A percentile compares a stretch with the other conserved stretches of the same genome.
Evolutionary conservation across 2,797 vertebrate species (phyloP).

Genomic region (Leucoraja ocellata): DNA sequence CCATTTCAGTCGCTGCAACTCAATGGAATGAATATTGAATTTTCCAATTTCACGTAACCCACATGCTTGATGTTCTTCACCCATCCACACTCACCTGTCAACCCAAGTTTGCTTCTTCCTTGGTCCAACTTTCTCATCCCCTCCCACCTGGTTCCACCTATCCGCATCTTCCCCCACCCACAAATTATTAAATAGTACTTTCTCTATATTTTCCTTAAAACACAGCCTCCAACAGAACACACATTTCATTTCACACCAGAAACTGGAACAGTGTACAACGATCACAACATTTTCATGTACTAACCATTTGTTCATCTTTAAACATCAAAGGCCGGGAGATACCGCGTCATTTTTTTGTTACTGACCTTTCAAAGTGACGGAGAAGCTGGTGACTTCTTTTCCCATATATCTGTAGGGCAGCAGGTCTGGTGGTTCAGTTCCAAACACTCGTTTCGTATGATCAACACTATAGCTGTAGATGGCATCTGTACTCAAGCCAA

Average conservation of each 20-base stretch:
- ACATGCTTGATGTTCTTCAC: too few species aligned
- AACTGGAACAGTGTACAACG: neutral
- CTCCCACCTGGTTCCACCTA: too few species aligned
- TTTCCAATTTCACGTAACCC: too few species aligned
- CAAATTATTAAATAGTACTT: neutral
- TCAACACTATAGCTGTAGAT: conserved; percentile 78
- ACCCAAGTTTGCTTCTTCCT: too few species aligned
- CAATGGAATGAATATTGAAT: too few species aligned
- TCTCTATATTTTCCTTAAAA: neutral
- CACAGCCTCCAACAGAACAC: neutral
- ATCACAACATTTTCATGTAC: neutral
- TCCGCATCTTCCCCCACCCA: too few species aligned
- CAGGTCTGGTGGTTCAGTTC: conserved; percentile 66
- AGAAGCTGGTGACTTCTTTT: conserved; percentile 59
- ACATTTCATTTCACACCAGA: neutral
- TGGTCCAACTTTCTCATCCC: too few species aligned
- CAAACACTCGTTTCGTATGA: conserved; percentile 71
- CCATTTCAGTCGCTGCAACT: too few species aligned
- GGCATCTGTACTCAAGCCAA: conserved; percentile 81
- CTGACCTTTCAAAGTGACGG: conserved; percentile 80
- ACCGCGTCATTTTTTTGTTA: neutral
- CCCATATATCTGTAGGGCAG: conserved; percentile 65
- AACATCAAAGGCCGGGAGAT: neutral
- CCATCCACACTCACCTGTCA: too few species aligned
- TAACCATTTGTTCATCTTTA: neutral